Conservation (phyloP, 1,140 invertebrate species). For the Alviniconcha marisindica region DNA sequence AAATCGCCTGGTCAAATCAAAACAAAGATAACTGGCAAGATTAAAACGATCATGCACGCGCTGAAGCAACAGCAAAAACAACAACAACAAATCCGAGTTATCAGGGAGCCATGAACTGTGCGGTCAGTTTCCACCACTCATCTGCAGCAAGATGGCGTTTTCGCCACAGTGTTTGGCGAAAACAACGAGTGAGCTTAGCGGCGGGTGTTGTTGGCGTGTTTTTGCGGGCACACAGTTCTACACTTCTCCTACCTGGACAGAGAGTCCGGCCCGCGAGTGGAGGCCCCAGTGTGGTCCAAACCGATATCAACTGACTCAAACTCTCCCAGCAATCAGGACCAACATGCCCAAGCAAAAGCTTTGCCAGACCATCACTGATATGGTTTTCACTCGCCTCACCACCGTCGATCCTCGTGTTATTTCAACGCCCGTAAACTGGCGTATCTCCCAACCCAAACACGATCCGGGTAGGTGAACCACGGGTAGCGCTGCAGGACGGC, state of each 20-base stretch:
- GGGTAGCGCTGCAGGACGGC: too few species aligned
- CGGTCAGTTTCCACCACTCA: not conserved
- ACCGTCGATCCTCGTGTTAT: too few species aligned
- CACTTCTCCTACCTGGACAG: not conserved
- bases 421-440: too few species aligned
- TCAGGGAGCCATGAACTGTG: too few species aligned
- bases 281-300: slow-evolving; percentile 21
- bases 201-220: slow-evolving; percentile 6
- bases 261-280: not conserved
- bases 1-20: too few species aligned
- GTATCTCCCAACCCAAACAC: too few species aligned
- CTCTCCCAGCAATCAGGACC: not conserved
- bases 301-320: slow-evolving; percentile 30
- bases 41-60: not conserved
- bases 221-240: not conserved
- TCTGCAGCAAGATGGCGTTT: not conserved
- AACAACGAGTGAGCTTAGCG: slow-evolving; percentile 13
- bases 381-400: too few species aligned
- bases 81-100: too few species aligned
- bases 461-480: too few species aligned
- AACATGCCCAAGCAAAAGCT: slow-evolving; percentile 24
- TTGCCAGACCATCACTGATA: not conserved
- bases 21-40: not conserved
- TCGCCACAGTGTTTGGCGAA: slow-evolving; percentile 10
- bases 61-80: not conserved